Evolutionary conservation across 2,888 invertebrate genomes (phyloP).

Genomic region (Parthenolecanium corni): DNA sequence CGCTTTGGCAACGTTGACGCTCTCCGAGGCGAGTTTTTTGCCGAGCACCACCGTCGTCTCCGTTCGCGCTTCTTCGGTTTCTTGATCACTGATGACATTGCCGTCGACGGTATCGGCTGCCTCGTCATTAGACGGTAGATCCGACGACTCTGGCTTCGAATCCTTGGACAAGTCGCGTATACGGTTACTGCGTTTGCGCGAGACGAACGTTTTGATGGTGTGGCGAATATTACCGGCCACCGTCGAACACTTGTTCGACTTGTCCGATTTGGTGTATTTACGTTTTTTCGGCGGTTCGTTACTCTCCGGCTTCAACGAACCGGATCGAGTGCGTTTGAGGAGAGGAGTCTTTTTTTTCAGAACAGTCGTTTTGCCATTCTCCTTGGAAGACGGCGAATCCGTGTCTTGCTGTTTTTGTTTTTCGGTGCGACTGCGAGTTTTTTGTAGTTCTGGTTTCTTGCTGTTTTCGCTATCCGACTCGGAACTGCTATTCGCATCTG

Average conservation of each 20-base stretch:
- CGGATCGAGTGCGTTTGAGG: conserved; percentile 19
- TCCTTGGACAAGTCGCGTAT: background rate
- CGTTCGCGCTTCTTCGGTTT: background rate
- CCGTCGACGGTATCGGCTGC: background rate
- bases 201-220: conserved; percentile 9
- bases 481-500: conserved; percentile 13
- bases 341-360: conserved; percentile 3
- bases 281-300: conserved; percentile 7
- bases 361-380: background rate
- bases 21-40: background rate
- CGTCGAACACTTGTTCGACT: background rate
- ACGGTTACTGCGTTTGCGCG: conserved; percentile 3
- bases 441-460: conserved; percentile 6
- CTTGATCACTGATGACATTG: background rate
- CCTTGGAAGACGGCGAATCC: background rate
- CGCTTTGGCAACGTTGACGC: background rate
- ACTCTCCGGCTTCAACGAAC: conserved; percentile 4
- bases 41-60: background rate
- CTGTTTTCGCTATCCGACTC: conserved; percentile 10
- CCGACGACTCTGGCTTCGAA: background rate
- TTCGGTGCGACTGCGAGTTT: conserved; percentile 21
- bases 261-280: background rate
- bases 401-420: conserved; percentile 10
- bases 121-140: background rate
- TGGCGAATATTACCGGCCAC: conserved; percentile 1